Evolutionary conservation across 2,113 vertebrate genomes (phyloP).

Genomic region (Anthoscopus minutus): DNA sequence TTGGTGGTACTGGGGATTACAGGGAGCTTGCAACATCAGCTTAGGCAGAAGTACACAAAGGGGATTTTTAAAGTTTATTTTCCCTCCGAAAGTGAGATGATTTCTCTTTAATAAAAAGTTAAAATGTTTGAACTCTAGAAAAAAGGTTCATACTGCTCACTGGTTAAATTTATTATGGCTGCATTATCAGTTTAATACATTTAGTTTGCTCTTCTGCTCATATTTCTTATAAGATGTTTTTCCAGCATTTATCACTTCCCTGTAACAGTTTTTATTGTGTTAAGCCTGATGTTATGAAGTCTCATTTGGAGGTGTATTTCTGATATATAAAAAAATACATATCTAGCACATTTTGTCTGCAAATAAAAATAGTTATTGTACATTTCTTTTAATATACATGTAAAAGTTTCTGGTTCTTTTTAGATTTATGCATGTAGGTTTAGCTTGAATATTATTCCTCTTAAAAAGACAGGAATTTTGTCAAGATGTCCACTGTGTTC

Average conservation of each 20-base stretch:
- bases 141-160: neutral
- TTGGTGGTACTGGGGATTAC: slow-evolving; percentile 62
- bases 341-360: neutral
- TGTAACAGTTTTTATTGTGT: neutral
- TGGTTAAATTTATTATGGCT: neutral
- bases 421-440: neutral
- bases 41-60: slow-evolving; percentile 7
- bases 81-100: neutral
- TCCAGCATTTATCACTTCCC: neutral
- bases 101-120: neutral
- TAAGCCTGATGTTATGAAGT: neutral
- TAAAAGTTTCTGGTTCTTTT: neutral
- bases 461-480: slow-evolving; percentile 29
- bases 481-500: slow-evolving; percentile 1
- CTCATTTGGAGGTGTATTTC: neutral
- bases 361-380: neutral
- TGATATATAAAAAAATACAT: neutral
- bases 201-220: neutral
- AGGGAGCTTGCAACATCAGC: slow-evolving; percentile 29
- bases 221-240: neutral
- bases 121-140: slow-evolving; percentile 34
- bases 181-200: neutral
- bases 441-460: neutral
- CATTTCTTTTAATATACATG: neutral
- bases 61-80: slow-evolving; percentile 29